Evolutionary conservation across 1,140 invertebrate species (phyloP).

Genomic region (Drosophila micromelanica): DNA sequence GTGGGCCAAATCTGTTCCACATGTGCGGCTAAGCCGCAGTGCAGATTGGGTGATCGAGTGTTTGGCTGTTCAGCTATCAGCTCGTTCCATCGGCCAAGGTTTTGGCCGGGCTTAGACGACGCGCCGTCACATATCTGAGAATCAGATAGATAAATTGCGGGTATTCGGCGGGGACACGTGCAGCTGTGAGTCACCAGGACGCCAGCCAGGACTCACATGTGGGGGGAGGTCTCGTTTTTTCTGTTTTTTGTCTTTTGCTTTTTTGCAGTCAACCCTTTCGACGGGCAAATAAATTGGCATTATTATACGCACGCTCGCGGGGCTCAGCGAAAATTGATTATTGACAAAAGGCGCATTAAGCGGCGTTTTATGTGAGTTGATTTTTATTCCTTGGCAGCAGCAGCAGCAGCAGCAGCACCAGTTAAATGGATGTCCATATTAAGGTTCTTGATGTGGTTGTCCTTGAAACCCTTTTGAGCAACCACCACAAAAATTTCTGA

Average conservation of each 20-base stretch:
- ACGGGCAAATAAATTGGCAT: conserved; percentile 73
- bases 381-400: conserved; percentile 25
- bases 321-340: conserved; percentile 78
- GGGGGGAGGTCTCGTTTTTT: not conserved
- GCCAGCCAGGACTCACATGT: conserved; percentile 28
- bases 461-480: conserved; percentile 56
- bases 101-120: conserved; percentile 2
- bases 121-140: conserved; percentile 56
- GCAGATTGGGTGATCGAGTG: conserved; percentile 24
- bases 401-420: not conserved
- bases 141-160: conserved; percentile 75
- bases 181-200: conserved; percentile 8
- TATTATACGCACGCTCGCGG: conserved; percentile 55
- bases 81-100: conserved; percentile 13
- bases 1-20: not conserved
- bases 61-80: not conserved
- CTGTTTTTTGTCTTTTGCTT: conserved; percentile 9
- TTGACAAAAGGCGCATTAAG: conserved; percentile 72
- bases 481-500: conserved; percentile 14
- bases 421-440: conserved; percentile 44
- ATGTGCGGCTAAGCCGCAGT: conserved; percentile 24
- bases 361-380: conserved; percentile 69
- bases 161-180: conserved; percentile 57
- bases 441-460: conserved; percentile 69
- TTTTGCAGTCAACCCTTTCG: conserved; percentile 48